phyloP scores from a whole-genome alignment of 2,113 vertebrate species.

The Sus scrofa region DNA sequence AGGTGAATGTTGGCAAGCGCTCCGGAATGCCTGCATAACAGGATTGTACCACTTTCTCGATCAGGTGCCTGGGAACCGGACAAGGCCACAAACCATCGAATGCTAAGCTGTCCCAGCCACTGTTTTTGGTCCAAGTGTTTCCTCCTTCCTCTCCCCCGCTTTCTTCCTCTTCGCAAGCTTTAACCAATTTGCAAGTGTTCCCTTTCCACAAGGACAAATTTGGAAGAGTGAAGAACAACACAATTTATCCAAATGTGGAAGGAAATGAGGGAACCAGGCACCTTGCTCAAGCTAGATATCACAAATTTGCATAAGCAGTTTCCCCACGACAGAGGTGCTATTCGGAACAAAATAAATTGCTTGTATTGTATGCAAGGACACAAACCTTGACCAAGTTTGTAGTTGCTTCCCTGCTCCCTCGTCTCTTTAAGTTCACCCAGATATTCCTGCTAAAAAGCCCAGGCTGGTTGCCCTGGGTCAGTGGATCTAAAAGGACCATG shows the following conservation, averaged over 20 bases:
- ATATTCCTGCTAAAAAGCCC: constrained; percentile 31
- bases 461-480: neutral
- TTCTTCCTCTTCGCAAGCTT: constrained; percentile 69
- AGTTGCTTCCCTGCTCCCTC: neutral
- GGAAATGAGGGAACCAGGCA: constrained; percentile 80
- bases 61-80: constrained; percentile 80
- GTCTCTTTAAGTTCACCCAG: neutral
- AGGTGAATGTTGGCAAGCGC: constrained; percentile 79
- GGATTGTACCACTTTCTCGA: constrained; percentile 86
- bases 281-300: constrained; percentile 81
- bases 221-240: constrained; percentile 75
- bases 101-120: constrained; percentile 79
- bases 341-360: constrained; percentile 85
- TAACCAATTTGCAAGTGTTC: constrained; percentile 75
- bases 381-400: constrained; percentile 67
- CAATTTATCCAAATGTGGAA: constrained; percentile 78
- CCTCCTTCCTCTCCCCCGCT: constrained; percentile 18
- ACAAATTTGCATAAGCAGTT: constrained; percentile 86
- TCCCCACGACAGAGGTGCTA: constrained; percentile 79
- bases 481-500: neutral
- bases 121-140: constrained; percentile 53
- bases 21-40: constrained; percentile 85
- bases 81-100: constrained; percentile 79
- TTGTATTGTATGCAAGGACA: constrained; percentile 79
- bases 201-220: constrained; percentile 78